Evolutionary conservation across 2,113 vertebrate species (phyloP).

Genomic region (Pangasianodon hypophthalmus): DNA sequence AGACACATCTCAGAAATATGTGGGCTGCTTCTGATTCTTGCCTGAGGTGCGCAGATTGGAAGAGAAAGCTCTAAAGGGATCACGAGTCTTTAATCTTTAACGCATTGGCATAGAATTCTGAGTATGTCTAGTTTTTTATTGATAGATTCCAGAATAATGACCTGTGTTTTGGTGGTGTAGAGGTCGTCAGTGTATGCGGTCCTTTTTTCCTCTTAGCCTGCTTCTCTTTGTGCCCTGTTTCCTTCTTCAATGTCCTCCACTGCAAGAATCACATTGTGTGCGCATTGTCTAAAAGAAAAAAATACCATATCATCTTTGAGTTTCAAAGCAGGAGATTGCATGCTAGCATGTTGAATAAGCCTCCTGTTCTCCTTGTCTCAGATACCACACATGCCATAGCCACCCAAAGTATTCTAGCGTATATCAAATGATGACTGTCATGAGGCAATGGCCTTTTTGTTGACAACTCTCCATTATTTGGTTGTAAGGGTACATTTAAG

Average conservation of each 20-base stretch:
- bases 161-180: background rate
- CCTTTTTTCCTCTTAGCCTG: background rate
- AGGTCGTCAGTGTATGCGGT: background rate
- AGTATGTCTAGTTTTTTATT: background rate
- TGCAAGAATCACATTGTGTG: background rate
- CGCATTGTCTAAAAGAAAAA: background rate
- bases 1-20: background rate
- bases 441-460: background rate
- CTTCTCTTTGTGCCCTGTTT: background rate
- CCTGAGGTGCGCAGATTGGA: background rate
- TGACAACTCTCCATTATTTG: background rate
- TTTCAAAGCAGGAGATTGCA: background rate
- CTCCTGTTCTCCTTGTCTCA: background rate
- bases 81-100: background rate
- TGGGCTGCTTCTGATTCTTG: background rate
- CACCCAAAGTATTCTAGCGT: background rate
- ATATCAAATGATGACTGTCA: background rate
- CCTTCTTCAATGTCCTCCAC: background rate
- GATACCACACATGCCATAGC: background rate
- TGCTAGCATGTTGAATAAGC: background rate
- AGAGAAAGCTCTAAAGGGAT: slow-evolving; percentile 26
- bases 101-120: background rate
- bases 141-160: background rate
- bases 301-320: background rate
- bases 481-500: background rate